These are phyloP conservation scores for Lasioglossum baleicum DNA, from an alignment of 1,140 invertebrate genomes.

Conservation along the genomic window DNA sequence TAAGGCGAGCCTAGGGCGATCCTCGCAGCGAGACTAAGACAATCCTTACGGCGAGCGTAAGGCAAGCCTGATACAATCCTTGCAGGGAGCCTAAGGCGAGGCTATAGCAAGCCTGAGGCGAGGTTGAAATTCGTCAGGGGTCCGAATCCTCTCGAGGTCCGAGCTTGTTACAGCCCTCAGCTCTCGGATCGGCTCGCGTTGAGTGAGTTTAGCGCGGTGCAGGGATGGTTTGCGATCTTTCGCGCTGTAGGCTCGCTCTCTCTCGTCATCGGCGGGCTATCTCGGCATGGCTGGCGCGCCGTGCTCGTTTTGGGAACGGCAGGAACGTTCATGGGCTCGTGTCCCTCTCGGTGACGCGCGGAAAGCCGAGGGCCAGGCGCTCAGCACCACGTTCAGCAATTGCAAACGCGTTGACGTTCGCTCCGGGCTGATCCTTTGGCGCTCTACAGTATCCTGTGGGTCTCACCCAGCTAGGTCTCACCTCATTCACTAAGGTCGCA, in stretches of 20 bases:
- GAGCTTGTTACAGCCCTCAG: background rate
- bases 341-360: too few relatives aligned
- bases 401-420: background rate
- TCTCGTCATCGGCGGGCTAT: background rate
- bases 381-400: too few relatives aligned
- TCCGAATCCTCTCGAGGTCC: background rate
- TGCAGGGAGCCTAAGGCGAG: slow-evolving; percentile 4
- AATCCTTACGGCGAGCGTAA: background rate
- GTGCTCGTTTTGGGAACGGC: background rate
- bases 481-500: too few relatives aligned
- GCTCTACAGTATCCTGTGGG: too few relatives aligned
- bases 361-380: too few relatives aligned
- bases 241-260: background rate
- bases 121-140: background rate
- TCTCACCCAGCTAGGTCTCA: too few relatives aligned
- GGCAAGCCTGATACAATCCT: background rate
- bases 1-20: background rate
- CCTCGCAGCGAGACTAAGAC: background rate
- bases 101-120: background rate
- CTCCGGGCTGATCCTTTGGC: too few relatives aligned
- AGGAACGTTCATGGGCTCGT: background rate
- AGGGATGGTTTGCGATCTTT: background rate
- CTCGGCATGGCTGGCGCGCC: background rate
- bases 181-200: background rate
- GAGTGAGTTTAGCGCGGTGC: slow-evolving; percentile 4